A percentile compares a stretch with the other conserved stretches of the same genome.
Conservation (phyloP, 2,113 vertebrate species). For the Sterna hirundo region DNA sequence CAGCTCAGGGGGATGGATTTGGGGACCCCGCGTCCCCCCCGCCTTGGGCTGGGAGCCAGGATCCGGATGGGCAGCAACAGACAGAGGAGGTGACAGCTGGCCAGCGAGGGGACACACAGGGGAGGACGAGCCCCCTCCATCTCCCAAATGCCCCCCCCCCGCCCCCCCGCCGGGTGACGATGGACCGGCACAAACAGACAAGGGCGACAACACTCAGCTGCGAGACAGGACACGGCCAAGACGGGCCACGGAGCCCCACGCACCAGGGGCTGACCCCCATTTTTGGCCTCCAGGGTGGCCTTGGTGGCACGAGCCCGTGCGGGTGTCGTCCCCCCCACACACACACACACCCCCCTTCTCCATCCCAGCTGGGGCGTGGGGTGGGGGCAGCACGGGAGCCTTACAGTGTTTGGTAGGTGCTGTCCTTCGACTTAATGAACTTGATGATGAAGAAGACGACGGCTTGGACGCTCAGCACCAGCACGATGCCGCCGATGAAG, state of each 20-base stretch:
- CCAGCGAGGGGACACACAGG: background rate
- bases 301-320: accelerated
- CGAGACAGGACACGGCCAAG: background rate
- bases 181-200: background rate
- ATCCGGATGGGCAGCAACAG: background rate
- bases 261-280: background rate
- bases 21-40: background rate
- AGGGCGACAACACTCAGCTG: background rate
- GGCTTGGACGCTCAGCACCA: slow-evolving; percentile 87
- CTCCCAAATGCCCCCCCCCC: background rate
- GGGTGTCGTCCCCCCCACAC: background rate
- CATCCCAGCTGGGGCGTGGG: accelerated
- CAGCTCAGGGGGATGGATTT: background rate
- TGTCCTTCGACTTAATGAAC: slow-evolving; percentile 91
- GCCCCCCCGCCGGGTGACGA: accelerated
- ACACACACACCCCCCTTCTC: background rate
- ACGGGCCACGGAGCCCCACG: background rate
- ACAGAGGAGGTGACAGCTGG: background rate
- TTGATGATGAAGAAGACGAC: slow-evolving; percentile 86
- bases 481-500: slow-evolving; percentile 89
- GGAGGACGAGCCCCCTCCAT: background rate
- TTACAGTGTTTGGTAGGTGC: slow-evolving; percentile 94
- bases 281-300: background rate
- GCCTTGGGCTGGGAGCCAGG: background rate
- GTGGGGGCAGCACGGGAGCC: background rate